These are phyloP conservation scores for Phaenicophaeus curvirostris DNA, from an alignment of 2,797 vertebrate genomes.

Conservation along the genomic window DNA sequence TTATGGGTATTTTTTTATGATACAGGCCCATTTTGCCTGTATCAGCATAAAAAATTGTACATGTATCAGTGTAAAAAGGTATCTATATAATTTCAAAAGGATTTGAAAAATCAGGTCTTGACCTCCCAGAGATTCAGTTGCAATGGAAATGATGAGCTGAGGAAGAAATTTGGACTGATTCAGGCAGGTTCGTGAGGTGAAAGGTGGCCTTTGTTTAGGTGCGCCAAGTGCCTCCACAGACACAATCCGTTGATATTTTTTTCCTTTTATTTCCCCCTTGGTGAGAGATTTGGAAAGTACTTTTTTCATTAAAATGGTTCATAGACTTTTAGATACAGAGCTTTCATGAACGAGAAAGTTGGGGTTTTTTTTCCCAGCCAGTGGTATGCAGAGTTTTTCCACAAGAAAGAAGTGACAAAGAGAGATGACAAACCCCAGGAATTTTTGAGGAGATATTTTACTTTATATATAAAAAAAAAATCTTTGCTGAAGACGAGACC, in stretches of 20 bases:
- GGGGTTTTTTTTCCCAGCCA: neutral
- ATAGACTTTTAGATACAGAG: neutral
- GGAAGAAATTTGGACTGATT: neutral
- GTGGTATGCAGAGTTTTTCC: neutral
- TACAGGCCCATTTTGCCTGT: neutral
- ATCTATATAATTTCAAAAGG: neutral
- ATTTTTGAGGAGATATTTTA: neutral
- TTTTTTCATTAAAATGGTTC: neutral
- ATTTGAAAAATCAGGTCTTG: neutral
- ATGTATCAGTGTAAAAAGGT: neutral
- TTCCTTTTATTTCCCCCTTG: too few species aligned
- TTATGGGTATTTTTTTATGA: neutral
- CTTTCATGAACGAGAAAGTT: neutral
- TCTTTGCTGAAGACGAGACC: neutral
- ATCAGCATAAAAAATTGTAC: neutral
- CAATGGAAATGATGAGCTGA: neutral
- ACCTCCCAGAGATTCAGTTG: neutral
- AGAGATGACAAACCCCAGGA: neutral
- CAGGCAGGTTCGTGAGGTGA: neutral
- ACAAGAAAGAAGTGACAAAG: neutral
- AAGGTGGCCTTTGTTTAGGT: neutral
- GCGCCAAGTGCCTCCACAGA: neutral
- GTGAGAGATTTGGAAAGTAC: neutral
- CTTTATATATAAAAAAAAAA: neutral
- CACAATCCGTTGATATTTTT: neutral